Percentiles rank a stretch among this genome's conserved stretches.
Evolutionary conservation across 2,113 vertebrate species (phyloP).

Genomic region (Sporophila hypoxantha): DNA sequence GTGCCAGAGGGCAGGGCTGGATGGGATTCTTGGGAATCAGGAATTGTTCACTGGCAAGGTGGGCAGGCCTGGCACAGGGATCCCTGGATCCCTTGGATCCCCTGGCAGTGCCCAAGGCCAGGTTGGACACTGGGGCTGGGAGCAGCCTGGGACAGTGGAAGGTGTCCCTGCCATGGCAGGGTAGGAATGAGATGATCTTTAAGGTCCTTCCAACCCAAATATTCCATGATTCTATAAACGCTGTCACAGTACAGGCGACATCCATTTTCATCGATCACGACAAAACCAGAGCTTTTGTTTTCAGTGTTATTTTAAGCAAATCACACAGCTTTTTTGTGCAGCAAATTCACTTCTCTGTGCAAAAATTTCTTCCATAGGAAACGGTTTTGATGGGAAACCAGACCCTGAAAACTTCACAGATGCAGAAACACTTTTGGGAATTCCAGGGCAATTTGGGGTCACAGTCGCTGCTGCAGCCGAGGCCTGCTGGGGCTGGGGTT

Average conservation of each 20-base stretch:
- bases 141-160: not conserved
- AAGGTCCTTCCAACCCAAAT: not conserved
- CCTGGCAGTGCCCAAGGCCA: not conserved
- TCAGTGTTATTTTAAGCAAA: not conserved
- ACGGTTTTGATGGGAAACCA: not conserved
- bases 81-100: not conserved
- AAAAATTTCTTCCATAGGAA: not conserved
- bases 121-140: not conserved
- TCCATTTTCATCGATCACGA: not conserved
- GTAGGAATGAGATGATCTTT: accelerated
- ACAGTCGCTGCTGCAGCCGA: not conserved
- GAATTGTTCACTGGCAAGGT: not conserved
- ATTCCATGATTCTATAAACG: not conserved
- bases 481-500: not conserved
- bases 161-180: not conserved
- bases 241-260: not conserved
- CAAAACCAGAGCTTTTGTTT: not conserved
- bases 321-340: not conserved
- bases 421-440: not conserved
- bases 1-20: too few species aligned
- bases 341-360: not conserved
- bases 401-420: not conserved
- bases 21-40: too few species aligned
- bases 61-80: too few species aligned
- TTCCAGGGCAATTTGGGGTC: not conserved